A percentile compares a stretch with the other conserved stretches of the same genome.
Conservation (phyloP, 1,140 invertebrate species). For the Tyrophagus putrescentiae region DNA sequence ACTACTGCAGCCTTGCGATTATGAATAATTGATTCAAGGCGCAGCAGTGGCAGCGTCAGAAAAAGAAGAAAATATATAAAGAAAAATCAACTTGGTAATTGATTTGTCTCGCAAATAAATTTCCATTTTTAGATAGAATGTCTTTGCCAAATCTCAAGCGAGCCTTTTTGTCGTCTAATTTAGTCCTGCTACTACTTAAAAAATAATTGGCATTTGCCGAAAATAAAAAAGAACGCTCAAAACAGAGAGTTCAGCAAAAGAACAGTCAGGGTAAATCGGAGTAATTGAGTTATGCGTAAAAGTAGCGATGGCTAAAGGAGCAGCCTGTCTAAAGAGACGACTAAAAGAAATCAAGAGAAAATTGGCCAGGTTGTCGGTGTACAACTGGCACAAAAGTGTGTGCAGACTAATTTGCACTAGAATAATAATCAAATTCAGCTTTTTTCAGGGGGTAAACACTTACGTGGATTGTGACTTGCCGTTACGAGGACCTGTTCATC, state of each 20-base stretch:
- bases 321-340: background rate
- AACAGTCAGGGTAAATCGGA: background rate
- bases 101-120: too few relatives aligned
- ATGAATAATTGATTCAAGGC: too few relatives aligned
- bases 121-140: too few relatives aligned
- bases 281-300: background rate
- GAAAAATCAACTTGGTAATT: too few relatives aligned
- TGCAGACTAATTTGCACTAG: background rate
- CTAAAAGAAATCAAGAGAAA: background rate
- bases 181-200: too few relatives aligned
- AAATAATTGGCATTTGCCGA: background rate
- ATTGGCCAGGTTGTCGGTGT: too few relatives aligned
- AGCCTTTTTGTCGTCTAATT: too few relatives aligned
- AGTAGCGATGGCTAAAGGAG: background rate
- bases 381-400: background rate
- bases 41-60: too few relatives aligned
- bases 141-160: too few relatives aligned
- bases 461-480: slow-evolving; percentile 25
- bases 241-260: background rate
- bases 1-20: too few relatives aligned
- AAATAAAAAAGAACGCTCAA: background rate
- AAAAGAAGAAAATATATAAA: too few relatives aligned
- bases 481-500: slow-evolving; percentile 38
- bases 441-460: background rate
- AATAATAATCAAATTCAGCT: background rate